A percentile compares a stretch with the other conserved stretches of the same genome.
Conservation (phyloP, 2,797 vertebrate species). For the Galago senegalensis region DNA sequence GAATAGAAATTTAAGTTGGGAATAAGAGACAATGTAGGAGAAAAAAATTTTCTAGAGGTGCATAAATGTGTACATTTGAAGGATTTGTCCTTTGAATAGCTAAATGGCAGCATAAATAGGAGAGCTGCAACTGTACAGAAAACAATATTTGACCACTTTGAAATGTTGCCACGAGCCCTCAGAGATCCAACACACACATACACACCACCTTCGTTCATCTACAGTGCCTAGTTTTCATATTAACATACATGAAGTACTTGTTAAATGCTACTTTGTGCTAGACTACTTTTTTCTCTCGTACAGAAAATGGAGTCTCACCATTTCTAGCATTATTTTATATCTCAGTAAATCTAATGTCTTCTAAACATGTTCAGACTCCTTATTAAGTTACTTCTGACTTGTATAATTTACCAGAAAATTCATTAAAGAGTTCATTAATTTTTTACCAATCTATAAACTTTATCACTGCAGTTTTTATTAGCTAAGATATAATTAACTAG, state of each 20-base stretch:
- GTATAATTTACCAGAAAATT: conserved; percentile 87
- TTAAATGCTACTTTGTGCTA: conserved; percentile 23
- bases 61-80: neutral
- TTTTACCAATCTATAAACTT: conserved; percentile 87
- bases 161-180: neutral
- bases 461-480: conserved; percentile 87
- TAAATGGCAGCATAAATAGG: neutral
- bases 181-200: neutral
- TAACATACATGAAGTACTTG: conserved; percentile 53
- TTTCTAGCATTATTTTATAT: conserved; percentile 81
- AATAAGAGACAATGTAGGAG: neutral
- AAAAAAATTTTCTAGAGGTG: neutral
- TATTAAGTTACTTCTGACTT: conserved; percentile 87
- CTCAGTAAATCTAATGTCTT: conserved; percentile 82
- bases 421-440: conserved; percentile 89
- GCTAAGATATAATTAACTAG: conserved; percentile 87
- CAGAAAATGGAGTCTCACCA: conserved; percentile 51
- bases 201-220: neutral
- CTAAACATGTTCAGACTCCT: conserved; percentile 83
- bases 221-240: conserved; percentile 10
- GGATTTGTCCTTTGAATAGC: neutral
- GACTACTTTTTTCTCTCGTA: neutral
- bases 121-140: neutral
- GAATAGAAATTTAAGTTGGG: conserved; percentile 1
- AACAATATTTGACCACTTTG: neutral